Conservation (phyloP, 2,797 vertebrate species). For the Triplophysa bombifrons region DNA sequence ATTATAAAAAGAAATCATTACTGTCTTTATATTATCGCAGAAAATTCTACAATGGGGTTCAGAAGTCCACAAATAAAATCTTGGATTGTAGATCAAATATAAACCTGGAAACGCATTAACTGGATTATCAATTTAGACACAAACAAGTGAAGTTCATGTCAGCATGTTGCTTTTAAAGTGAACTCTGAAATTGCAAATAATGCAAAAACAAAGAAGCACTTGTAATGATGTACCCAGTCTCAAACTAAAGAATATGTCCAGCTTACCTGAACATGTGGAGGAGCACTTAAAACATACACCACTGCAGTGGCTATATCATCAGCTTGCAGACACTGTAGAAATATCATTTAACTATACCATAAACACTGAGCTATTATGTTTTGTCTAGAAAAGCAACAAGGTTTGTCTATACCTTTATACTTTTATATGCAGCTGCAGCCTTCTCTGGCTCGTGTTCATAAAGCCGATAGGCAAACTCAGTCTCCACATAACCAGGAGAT, state of each 20-base stretch:
- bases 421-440: conserved; percentile 75
- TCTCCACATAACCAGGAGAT: conserved; percentile 89
- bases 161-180: no score
- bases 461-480: conserved; percentile 80
- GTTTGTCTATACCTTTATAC: conserved; percentile 76
- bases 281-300: conserved; percentile 80
- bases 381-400: background rate
- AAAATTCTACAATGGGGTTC: background rate
- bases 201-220: no score
- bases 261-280: conserved; percentile 85
- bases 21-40: no score
- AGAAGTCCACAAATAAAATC: background rate
- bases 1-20: background rate
- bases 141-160: background rate
- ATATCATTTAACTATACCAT: background rate
- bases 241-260: no score
- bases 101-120: background rate
- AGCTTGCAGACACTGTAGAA: conserved; percentile 78
- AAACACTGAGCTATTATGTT: background rate
- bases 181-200: no score
- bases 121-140: background rate
- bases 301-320: conserved; percentile 84
- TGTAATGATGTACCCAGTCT: background rate
- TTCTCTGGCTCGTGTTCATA: conserved; percentile 75
- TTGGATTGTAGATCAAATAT: background rate